Conservation (phyloP, 1,140 invertebrate genomes). For the Philopotamus ludificatus region DNA sequence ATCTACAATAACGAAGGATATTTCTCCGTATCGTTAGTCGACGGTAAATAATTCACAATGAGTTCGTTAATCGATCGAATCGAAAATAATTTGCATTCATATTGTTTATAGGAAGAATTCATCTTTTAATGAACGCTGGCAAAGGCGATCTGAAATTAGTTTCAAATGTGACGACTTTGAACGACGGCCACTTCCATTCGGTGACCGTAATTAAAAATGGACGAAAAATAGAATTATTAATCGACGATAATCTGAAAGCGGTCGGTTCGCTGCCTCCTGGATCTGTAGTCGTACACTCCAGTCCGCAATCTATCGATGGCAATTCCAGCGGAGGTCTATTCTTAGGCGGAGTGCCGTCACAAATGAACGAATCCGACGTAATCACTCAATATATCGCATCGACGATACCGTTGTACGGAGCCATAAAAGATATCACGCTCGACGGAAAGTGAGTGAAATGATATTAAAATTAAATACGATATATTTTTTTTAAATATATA, state of each 20-base stretch:
- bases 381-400: constrained; percentile 53
- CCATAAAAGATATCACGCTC: constrained; percentile 78
- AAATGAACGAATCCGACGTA: constrained; percentile 57
- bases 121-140: constrained; percentile 63
- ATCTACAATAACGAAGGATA: constrained; percentile 48
- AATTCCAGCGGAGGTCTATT: constrained; percentile 56
- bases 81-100: neutral
- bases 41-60: constrained; percentile 43
- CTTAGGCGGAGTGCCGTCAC: constrained; percentile 65
- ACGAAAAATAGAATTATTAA: constrained; percentile 61
- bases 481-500: neutral
- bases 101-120: constrained; percentile 31
- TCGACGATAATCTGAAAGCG: constrained; percentile 66
- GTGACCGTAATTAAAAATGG: constrained; percentile 58
- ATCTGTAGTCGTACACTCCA: constrained; percentile 51
- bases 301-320: constrained; percentile 56
- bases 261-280: constrained; percentile 56
- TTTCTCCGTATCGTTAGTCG: constrained; percentile 46
- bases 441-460: constrained; percentile 66
- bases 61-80: neutral
- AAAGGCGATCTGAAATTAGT: constrained; percentile 62
- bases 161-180: constrained; percentile 60
- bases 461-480: neutral
- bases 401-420: constrained; percentile 61
- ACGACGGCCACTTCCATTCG: constrained; percentile 65